Evolutionary conservation across 2,113 vertebrate genomes (phyloP).

Genomic region (Neotoma lepida): DNA sequence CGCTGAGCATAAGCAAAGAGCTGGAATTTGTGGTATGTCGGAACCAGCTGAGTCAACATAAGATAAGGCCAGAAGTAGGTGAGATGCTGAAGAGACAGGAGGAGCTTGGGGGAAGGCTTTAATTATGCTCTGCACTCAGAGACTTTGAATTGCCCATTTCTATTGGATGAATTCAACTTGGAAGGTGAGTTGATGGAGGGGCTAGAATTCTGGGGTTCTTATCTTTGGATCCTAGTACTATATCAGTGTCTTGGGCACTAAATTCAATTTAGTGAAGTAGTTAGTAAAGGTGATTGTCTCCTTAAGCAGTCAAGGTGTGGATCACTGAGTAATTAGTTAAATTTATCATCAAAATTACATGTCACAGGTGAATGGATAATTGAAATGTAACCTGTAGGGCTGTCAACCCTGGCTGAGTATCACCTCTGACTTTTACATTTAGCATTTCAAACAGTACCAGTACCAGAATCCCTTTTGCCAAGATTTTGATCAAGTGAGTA

Average conservation of each 20-base stretch:
- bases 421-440: slow-evolving; percentile 42
- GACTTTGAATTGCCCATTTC: not conserved
- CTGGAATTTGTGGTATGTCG: slow-evolving; percentile 70
- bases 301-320: slow-evolving; percentile 55
- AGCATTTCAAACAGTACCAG: slow-evolving; percentile 47
- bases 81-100: slow-evolving; percentile 4
- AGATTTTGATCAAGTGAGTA: not conserved
- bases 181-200: slow-evolving; percentile 2
- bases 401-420: slow-evolving; percentile 45
- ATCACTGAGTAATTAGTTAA: slow-evolving; percentile 68
- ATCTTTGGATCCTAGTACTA: slow-evolving; percentile 63
- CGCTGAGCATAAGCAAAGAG: slow-evolving; percentile 41
- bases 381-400: slow-evolving; percentile 4
- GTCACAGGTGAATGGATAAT: slow-evolving; percentile 60
- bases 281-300: slow-evolving; percentile 47
- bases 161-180: not conserved
- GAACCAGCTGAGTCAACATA: slow-evolving; percentile 64
- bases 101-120: slow-evolving; percentile 28
- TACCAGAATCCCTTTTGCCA: not conserved
- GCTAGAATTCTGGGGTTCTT: slow-evolving; percentile 56
- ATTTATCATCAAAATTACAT: slow-evolving; percentile 73
- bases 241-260: slow-evolving; percentile 59
- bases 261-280: slow-evolving; percentile 70
- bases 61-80: slow-evolving; percentile 56
- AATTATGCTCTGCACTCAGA: slow-evolving; percentile 48